Base-by-base conservation (phyloP, 2,888 invertebrate species). In the Trisateles emortualis region DNA sequence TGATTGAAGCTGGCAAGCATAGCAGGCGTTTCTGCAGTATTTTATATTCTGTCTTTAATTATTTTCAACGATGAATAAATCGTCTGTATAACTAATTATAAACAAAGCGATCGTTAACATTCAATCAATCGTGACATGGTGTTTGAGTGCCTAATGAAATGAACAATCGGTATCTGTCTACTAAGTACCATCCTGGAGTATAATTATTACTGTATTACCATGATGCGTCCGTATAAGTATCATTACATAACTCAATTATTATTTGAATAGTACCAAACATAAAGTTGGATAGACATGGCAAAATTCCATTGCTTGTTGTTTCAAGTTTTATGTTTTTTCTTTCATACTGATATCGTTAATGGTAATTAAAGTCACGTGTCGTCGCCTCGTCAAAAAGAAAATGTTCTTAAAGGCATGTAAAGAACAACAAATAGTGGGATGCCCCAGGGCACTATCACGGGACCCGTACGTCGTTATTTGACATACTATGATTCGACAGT, bases 61-160 rank as follows among this genome's bases (percentile, higher is more conserved):
- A 47, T 29, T 2, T 40, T 36, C 22, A 36, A 48, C 26, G 32
- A 44, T 19, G 22, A 22, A 39, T 39, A 22, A 39, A 39, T 24
- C 22, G 39, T 39, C 13, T 22, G 39, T 22, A 22, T 3, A 3
- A 22, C 39, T 39, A 41, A 45, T 47, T 41, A 35, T 33, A 35
- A 52, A 17, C 3, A 14, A 10, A 32, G 14, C 39, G 32, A 24
- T 33, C 5, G 17, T 46, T 46, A 47, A 52, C 51, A 53, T 66
- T 58, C 40, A 57, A 49, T 57, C 33, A 40, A 11, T n/a, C 8
- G n/a, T 38, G 39, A 38, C 58, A 64, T 49, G 58, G 51, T 39
- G 36, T 26, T 58, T 54, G 49, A 41, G 39, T 22, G 33, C 29
- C 32, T 49, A 67, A 62, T 67, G 53, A 51, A 51, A 58, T 53